Percentiles rank a stretch among this genome's conserved stretches.
phyloP scores from a whole-genome alignment of 2,113 vertebrate species.

The Syngnathus scovelli region DNA sequence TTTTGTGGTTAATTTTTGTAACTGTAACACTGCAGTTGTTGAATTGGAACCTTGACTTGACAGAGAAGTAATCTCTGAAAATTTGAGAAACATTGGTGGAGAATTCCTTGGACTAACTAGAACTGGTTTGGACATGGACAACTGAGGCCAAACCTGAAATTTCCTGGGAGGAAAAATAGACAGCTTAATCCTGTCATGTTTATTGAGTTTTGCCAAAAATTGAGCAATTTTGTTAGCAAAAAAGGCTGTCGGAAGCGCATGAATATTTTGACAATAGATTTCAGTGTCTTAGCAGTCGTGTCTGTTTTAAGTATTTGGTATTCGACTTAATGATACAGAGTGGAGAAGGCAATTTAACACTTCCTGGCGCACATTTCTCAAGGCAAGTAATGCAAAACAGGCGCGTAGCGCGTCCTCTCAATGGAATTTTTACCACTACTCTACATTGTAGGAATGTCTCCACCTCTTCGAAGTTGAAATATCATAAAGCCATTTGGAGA shows the following conservation, averaged over 20 bases:
- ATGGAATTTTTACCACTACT: slow-evolving; percentile 45
- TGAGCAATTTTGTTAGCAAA: neutral
- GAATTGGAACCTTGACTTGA: neutral
- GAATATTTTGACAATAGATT: neutral
- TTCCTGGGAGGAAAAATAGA: neutral
- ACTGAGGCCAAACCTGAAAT: neutral
- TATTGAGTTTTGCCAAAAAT: neutral
- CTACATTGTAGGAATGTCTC: slow-evolving; percentile 11
- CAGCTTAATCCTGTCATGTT: neutral
- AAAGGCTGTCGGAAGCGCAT: neutral
- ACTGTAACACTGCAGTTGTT: neutral
- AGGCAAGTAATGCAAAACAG: slow-evolving; percentile 57
- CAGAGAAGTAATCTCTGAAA: slow-evolving; percentile 1
- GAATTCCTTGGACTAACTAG: neutral
- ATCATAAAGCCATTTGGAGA: slow-evolving; percentile 18
- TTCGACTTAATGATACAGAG: slow-evolving; percentile 43
- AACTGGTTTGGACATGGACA: neutral
- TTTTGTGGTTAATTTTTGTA: neutral
- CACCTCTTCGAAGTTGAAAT: slow-evolving; percentile 18
- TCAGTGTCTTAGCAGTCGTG: slow-evolving; percentile 43
- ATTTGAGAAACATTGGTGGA: neutral
- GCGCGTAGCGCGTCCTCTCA: slow-evolving; percentile 40
- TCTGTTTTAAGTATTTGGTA: slow-evolving; percentile 51
- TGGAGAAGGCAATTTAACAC: slow-evolving; percentile 47
- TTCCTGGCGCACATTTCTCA: slow-evolving; percentile 41